phyloP scores from a whole-genome alignment of 1,140 invertebrate species.

The Pogonognathellus flavescens region DNA sequence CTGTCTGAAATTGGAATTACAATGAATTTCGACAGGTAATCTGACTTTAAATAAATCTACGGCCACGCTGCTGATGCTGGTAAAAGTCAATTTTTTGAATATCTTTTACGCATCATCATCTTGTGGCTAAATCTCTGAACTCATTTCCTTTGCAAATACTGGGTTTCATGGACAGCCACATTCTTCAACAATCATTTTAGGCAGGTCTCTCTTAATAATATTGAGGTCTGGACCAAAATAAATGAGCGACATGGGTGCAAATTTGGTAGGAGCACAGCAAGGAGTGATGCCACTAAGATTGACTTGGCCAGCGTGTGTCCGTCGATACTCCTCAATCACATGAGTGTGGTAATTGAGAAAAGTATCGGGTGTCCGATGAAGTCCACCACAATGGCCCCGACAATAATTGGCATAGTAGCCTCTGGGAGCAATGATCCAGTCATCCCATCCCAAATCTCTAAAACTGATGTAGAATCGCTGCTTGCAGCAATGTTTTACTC shows the following conservation, averaged over 20 bases:
- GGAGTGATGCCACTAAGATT: slow-evolving; percentile 81
- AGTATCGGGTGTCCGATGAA: slow-evolving; percentile 83
- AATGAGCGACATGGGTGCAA: slow-evolving; percentile 91
- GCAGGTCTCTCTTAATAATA: slow-evolving; percentile 93
- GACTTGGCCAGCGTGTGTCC: slow-evolving; percentile 75
- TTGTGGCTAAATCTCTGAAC: slow-evolving; percentile 14
- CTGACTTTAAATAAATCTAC: slow-evolving; percentile 27
- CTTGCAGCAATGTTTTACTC: slow-evolving; percentile 87
- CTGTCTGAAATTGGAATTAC: slow-evolving; percentile 38
- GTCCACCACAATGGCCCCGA: slow-evolving; percentile 84
- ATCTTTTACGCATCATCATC: neutral
- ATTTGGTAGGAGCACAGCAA: slow-evolving; percentile 94
- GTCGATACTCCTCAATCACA: slow-evolving; percentile 88
- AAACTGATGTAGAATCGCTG: slow-evolving; percentile 92
- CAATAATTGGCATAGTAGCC: slow-evolving; percentile 95
- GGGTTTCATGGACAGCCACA: slow-evolving; percentile 86
- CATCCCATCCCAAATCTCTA: slow-evolving; percentile 91
- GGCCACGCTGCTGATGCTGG: slow-evolving; percentile 1
- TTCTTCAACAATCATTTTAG: slow-evolving; percentile 96
- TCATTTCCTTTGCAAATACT: neutral
- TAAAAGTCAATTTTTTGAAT: neutral
- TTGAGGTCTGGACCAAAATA: slow-evolving; percentile 92
- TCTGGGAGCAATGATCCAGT: slow-evolving; percentile 83
- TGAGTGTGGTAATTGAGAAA: slow-evolving; percentile 90
- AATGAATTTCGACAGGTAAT: slow-evolving; percentile 38